Percentiles rank a stretch among this genome's conserved stretches.
Conservation (phyloP, 2,113 vertebrate species). For the Cromileptes altivelis region DNA sequence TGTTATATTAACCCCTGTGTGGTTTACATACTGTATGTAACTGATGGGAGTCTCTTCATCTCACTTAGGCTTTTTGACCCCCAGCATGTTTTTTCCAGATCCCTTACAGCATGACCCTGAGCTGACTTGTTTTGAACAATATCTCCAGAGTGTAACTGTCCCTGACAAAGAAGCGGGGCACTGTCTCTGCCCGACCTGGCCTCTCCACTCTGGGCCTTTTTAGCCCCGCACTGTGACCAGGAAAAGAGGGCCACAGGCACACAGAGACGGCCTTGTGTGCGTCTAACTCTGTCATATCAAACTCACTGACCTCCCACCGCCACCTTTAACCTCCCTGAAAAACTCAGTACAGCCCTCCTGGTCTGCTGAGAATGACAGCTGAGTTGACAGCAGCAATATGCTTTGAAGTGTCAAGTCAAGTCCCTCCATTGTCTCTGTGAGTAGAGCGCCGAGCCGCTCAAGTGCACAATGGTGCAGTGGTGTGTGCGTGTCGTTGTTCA, state of each 20-base stretch:
- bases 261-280: constrained; percentile 87
- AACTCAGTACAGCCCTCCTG: constrained; percentile 69
- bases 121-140: constrained; percentile 91
- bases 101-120: constrained; percentile 88
- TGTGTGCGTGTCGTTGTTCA: constrained; percentile 48
- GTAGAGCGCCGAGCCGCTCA: constrained; percentile 66
- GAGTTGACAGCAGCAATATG: constrained; percentile 96
- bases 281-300: constrained; percentile 63
- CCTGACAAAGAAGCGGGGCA: constrained; percentile 91
- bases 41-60: constrained; percentile 29
- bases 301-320: constrained; percentile 33
- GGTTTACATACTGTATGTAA: background rate
- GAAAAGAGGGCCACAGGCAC: constrained; percentile 58
- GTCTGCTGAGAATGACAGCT: constrained; percentile 90
- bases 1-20: background rate
- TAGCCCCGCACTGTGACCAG: constrained; percentile 40
- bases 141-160: constrained; percentile 95
- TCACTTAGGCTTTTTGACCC: constrained; percentile 28
- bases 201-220: constrained; percentile 49
- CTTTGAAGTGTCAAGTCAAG: constrained; percentile 95
- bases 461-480: constrained; percentile 70
- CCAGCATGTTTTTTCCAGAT: constrained; percentile 62
- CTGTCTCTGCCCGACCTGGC: constrained; percentile 55
- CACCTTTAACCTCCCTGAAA: constrained; percentile 76
- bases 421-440: constrained; percentile 90